Percentiles rank a stretch among this genome's conserved stretches.
phyloP scores from a whole-genome alignment of 2,797 vertebrate species.

The Babyrousa celebensis region DNA sequence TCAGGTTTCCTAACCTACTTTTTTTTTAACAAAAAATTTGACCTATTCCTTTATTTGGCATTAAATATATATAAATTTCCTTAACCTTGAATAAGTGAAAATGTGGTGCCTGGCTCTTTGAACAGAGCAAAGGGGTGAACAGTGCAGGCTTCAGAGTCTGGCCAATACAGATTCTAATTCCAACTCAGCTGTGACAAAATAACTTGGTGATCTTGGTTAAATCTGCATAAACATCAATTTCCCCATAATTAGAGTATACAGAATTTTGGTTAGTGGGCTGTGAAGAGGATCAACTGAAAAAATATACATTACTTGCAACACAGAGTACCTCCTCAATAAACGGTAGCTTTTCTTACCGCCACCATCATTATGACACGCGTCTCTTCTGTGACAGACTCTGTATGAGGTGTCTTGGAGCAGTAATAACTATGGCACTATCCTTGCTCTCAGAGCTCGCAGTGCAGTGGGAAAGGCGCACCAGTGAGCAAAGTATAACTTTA shows the following conservation, averaged over 20 bases:
- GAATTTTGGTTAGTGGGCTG: not conserved
- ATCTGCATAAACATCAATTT: constrained; percentile 5
- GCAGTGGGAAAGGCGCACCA: not conserved
- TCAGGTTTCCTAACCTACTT: not conserved
- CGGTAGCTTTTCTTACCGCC: not conserved
- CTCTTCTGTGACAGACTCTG: not conserved
- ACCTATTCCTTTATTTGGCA: constrained; percentile 26
- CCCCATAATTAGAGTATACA: not conserved
- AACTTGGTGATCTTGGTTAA: constrained; percentile 19
- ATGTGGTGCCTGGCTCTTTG: constrained; percentile 13
- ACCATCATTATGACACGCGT: not conserved
- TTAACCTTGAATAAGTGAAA: constrained; percentile 53
- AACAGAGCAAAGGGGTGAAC: not conserved
- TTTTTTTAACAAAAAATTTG: not conserved
- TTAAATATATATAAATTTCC: constrained; percentile 10
- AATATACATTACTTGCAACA: not conserved
- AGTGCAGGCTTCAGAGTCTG: not conserved
- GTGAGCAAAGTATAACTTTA: constrained; percentile 28
- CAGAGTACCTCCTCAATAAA: not conserved
- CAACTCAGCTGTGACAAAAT: constrained; percentile 23
- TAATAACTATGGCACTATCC: not conserved
- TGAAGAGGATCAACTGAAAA: not conserved
- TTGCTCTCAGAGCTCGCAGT: not conserved
- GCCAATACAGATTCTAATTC: not conserved
- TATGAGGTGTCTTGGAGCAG: not conserved